Base-by-base conservation (phyloP, 2,888 invertebrate genomes). In the Caenorhabditis sp. region DNA sequence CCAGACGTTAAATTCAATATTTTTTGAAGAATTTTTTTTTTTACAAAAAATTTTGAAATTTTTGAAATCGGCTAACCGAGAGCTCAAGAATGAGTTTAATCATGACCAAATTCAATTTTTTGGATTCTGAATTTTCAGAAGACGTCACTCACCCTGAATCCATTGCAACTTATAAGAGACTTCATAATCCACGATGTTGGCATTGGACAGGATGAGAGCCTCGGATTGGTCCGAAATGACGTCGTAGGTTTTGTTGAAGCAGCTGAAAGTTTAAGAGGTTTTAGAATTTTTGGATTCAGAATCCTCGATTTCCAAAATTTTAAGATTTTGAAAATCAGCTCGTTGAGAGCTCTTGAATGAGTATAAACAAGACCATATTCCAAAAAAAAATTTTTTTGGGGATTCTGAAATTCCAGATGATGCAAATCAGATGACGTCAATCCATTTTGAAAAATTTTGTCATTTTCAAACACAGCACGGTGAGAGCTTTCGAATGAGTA, bases 141-240 rank as follows among this genome's bases (percentile, higher is more conserved):
- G 38, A 38, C 38, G 38, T 38, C 10, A 38, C 47, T 69, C 64
- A 81, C 81, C 81, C 64, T 74, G 80, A 70, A 84, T 84, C 66
- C 70, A 84, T 28, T 84, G 77, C 12, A 84, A n/a, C 22, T 76
- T 74, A 54, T 59, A 84, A 2, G 80, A 80, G 26, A 84, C 80
- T 41, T 84, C 87, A 47, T 87, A 87, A 63, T 86, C 85, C 24
- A 87, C 69, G n/a, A 81, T 64, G 35, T 82, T 74, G 1, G 89
- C 82, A 31, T 90, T 88, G n/a, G 86, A 83, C 68, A 91, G 83
- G 26, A 91, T 82, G 44, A 91, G 28, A 8, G 90, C 72, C 66
- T 91, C 91, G 24, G 88, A 89, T 77, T 91, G 91, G n/a, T 90
- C 90, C 5, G 91, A 91, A 8, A 89, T 77, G 16, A 88, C 86